A percentile compares a stretch with the other conserved stretches of the same genome.
Evolutionary conservation across 2,113 vertebrate species (phyloP).

Genomic region (Oryzias melastigma): DNA sequence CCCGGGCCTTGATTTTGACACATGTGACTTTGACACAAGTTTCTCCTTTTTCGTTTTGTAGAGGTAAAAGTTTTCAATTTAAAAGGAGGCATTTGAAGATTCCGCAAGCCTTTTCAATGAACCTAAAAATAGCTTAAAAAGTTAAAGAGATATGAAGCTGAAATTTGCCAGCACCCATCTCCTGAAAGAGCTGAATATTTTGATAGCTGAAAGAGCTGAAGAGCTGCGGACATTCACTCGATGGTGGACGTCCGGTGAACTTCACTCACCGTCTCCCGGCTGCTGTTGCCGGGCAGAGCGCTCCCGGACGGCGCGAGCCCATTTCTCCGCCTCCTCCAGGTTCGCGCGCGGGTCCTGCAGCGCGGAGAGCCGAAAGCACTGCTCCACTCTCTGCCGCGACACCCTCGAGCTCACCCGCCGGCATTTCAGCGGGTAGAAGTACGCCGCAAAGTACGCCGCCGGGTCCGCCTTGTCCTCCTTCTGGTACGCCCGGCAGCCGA

Average conservation of each 20-base stretch:
- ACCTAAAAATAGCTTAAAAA: no score
- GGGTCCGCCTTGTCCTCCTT: slow-evolving; percentile 48
- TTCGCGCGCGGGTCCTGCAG: slow-evolving; percentile 62
- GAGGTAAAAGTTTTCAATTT: no score
- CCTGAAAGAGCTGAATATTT: no score
- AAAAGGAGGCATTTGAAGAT: no score
- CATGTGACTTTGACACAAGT: no score
- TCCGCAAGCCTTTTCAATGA: no score
- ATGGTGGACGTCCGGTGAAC: not conserved
- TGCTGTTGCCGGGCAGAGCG: slow-evolving; percentile 44
- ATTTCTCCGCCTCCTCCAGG: slow-evolving; percentile 75
- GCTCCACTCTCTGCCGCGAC: slow-evolving; percentile 67
- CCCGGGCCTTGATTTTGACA: no score
- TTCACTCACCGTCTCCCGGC: slow-evolving; percentile 62
- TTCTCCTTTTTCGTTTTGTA: no score
- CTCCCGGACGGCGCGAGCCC: slow-evolving; percentile 68
- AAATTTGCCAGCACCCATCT: no score
- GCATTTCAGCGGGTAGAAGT: slow-evolving; percentile 70
- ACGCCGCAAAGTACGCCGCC: slow-evolving; percentile 63
- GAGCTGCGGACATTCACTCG: no score
- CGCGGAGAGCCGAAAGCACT: slow-evolving; percentile 62
- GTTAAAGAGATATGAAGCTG: no score
- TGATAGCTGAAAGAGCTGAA: no score
- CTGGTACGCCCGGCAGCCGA: slow-evolving; percentile 68
- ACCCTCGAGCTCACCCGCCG: slow-evolving; percentile 63